A percentile compares a stretch with the other conserved stretches of the same genome.
Conservation (phyloP, 2,797 vertebrate species). For the Sebastes baramenuke region DNA sequence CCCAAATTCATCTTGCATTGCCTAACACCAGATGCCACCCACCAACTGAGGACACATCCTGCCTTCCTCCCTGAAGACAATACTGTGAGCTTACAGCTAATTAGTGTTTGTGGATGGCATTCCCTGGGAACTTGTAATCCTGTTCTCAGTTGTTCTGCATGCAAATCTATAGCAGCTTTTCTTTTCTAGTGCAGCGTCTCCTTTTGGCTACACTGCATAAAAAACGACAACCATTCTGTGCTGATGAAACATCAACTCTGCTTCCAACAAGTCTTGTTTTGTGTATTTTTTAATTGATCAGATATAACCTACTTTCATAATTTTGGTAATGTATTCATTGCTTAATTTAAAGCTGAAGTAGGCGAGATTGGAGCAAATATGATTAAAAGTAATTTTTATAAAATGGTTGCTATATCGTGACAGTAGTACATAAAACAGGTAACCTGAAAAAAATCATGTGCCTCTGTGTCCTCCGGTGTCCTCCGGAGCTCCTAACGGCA, state of each 20-base stretch:
- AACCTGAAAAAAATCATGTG: too few relatives aligned
- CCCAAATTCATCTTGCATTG: conserved; percentile 10
- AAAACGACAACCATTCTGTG: not conserved
- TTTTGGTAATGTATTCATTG: not conserved
- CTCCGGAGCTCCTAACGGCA: too few relatives aligned
- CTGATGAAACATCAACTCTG: not conserved
- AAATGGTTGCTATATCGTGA: too few relatives aligned
- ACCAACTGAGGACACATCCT: conserved; percentile 34
- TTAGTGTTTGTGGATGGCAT: conserved; percentile 59
- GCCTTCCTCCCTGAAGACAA: conserved; percentile 39
- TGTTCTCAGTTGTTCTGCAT: conserved; percentile 24
- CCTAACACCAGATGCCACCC: conserved; percentile 50
- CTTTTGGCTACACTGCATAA: not conserved
- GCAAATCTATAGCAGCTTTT: conserved; percentile 26
- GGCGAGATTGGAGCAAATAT: too few relatives aligned
- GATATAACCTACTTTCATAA: not conserved
- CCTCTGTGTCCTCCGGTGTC: too few relatives aligned
- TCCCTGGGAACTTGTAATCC: conserved; percentile 60
- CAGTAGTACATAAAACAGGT: too few relatives aligned
- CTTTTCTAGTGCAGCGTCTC: not conserved
- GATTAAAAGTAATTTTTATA: too few relatives aligned
- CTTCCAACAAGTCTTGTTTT: not conserved
- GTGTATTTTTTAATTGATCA: not conserved
- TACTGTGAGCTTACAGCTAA: conserved; percentile 54
- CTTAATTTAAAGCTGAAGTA: not conserved